phyloP scores from a whole-genome alignment of 1,140 invertebrate species.

The Popillia japonica region DNA sequence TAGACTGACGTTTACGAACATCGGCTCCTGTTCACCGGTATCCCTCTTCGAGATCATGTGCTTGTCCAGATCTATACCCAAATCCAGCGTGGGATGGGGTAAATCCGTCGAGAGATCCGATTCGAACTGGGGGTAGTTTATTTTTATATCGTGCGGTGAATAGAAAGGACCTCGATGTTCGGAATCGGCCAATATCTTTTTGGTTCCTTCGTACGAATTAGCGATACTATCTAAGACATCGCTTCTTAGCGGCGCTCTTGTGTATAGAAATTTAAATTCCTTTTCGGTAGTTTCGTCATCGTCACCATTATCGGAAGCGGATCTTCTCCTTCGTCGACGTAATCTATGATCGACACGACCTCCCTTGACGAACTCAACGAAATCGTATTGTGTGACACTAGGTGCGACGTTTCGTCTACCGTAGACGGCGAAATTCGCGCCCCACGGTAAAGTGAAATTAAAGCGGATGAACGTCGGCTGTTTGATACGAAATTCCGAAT shows the following conservation, averaged over 20 bases:
- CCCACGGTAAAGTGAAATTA: slow-evolving; percentile 89
- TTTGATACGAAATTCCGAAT: slow-evolving; percentile 87
- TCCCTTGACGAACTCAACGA: slow-evolving; percentile 89
- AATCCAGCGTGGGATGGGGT: slow-evolving; percentile 59
- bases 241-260: slow-evolving; percentile 52
- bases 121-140: slow-evolving; percentile 47
- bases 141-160: slow-evolving; percentile 54
- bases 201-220: slow-evolving; percentile 62
- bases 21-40: slow-evolving; percentile 65
- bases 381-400: slow-evolving; percentile 94
- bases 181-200: slow-evolving; percentile 61
- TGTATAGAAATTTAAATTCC: slow-evolving; percentile 40
- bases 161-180: slow-evolving; percentile 56
- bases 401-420: slow-evolving; percentile 90
- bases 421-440: slow-evolving; percentile 93
- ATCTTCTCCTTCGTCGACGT: slow-evolving; percentile 63
- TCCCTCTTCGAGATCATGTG: slow-evolving; percentile 68
- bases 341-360: slow-evolving; percentile 80
- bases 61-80: slow-evolving; percentile 61
- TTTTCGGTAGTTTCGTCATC: slow-evolving; percentile 44
- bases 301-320: slow-evolving; percentile 40
- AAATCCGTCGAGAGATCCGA: slow-evolving; percentile 47
- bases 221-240: slow-evolving; percentile 65
- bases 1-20: slow-evolving; percentile 83
- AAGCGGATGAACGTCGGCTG: slow-evolving; percentile 87